These are phyloP conservation scores for Echeneis naucrates DNA, from an alignment of 2,797 vertebrate genomes.

Conservation along the genomic window DNA sequence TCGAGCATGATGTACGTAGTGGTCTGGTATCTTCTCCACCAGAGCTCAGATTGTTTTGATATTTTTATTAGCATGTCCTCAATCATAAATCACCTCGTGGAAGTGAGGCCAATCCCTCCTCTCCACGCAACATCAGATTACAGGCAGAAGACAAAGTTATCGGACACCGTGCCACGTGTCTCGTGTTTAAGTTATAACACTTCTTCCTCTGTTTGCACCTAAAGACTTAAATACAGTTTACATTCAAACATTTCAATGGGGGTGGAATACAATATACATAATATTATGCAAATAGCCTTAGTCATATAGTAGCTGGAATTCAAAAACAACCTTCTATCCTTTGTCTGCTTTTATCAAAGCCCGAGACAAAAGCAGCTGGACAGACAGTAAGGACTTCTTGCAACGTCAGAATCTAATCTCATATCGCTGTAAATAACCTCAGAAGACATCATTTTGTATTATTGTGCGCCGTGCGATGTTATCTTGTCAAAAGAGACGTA, in stretches of 20 bases:
- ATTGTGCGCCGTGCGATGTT: conserved; percentile 66
- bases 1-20: conserved; percentile 86
- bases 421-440: conserved; percentile 78
- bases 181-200: conserved; percentile 57
- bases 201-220: conserved; percentile 15
- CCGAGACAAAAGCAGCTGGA: conserved; percentile 65
- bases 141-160: conserved; percentile 84
- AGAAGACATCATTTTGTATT: conserved; percentile 63
- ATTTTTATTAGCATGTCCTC: conserved; percentile 89
- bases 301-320: conserved; percentile 24
- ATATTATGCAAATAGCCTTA: conserved; percentile 73
- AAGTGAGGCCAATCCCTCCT: conserved; percentile 72
- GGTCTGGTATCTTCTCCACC: conserved; percentile 82
- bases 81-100: conserved; percentile 87
- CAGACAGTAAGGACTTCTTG: conserved; percentile 72
- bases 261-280: conserved; percentile 77
- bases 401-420: conserved; percentile 75
- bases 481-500: conserved; percentile 58
- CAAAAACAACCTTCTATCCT: conserved; percentile 59
- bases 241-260: conserved; percentile 57
- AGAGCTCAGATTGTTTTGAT: conserved; percentile 89
- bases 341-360: conserved; percentile 73
- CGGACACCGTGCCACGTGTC: conserved; percentile 73
- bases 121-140: conserved; percentile 82
- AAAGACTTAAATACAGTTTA: conserved; percentile 50